A percentile compares a stretch with the other conserved stretches of the same genome.
Evolutionary conservation across 2,888 invertebrate species (phyloP).

Genomic region (Hecatera dysodea): DNA sequence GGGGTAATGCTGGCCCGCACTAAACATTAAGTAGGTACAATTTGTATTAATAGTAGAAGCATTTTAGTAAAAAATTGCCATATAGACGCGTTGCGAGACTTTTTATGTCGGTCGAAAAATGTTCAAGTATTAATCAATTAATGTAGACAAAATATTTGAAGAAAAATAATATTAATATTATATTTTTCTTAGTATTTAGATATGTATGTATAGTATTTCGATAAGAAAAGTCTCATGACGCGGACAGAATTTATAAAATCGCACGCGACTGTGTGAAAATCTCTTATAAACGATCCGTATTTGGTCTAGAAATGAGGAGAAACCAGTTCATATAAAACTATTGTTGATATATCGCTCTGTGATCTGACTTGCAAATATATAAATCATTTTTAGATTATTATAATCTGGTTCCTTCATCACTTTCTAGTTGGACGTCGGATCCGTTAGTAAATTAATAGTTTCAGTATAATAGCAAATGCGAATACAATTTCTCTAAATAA

Average conservation of each 20-base stretch:
- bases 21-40: conserved; percentile 85
- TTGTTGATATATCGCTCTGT: conserved; percentile 44
- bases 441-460: conserved; percentile 76
- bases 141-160: conserved; percentile 76
- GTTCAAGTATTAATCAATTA: conserved; percentile 79
- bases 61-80: conserved; percentile 78
- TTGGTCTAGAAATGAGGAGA: conserved; percentile 54
- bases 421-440: conserved; percentile 54
- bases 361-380: conserved; percentile 43
- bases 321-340: conserved; percentile 46
- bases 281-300: conserved; percentile 51
- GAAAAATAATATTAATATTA: conserved; percentile 72
- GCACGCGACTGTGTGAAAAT: conserved; percentile 55
- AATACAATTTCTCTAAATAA: conserved; percentile 74
- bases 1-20: conserved; percentile 63
- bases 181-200: conserved; percentile 83
- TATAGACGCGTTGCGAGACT: conserved; percentile 71
- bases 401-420: conserved; percentile 41
- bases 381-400: conserved; percentile 41
- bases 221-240: conserved; percentile 58
- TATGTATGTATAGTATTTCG: conserved; percentile 72
- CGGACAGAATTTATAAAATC: conserved; percentile 58
- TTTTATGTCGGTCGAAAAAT: conserved; percentile 65
- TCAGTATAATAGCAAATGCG: conserved; percentile 75
- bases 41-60: conserved; percentile 79